phyloP scores from a whole-genome alignment of 2,888 invertebrate species.

The Drosophila recens region DNA sequence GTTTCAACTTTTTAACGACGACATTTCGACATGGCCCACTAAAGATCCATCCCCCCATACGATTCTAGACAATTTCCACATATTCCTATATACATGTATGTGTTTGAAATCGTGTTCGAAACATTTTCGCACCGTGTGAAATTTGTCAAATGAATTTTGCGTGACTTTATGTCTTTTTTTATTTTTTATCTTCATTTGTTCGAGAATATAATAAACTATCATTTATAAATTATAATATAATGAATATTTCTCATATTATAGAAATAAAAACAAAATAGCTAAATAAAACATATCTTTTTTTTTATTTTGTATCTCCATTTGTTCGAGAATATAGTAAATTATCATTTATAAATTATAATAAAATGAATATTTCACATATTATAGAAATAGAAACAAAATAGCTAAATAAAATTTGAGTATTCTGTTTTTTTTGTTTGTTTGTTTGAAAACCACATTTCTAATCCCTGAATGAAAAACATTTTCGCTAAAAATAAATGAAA shows the following conservation, averaged over 20 bases:
- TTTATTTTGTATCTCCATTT: constrained; percentile 2
- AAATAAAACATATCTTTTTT: constrained; percentile 11
- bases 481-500: constrained; percentile 49
- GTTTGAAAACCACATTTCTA: constrained; percentile 19
- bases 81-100: neutral
- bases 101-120: constrained; percentile 47
- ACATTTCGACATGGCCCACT: constrained; percentile 74
- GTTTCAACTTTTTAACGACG: constrained; percentile 64
- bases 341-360: constrained; percentile 34
- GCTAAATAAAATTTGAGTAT: constrained; percentile 11
- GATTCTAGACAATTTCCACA: constrained; percentile 4
- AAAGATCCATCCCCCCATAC: constrained; percentile 34
- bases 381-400: constrained; percentile 10
- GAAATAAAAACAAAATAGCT: constrained; percentile 6
- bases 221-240: constrained; percentile 34
- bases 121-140: constrained; percentile 55
- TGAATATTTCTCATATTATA: constrained; percentile 2
- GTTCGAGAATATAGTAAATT: constrained; percentile 30
- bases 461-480: constrained; percentile 31
- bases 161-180: constrained; percentile 34
- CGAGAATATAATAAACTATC: constrained; percentile 4
- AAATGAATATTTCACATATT: constrained; percentile 4
- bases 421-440: constrained; percentile 9
- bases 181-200: neutral
- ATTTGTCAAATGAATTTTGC: constrained; percentile 59